phyloP scores from a whole-genome alignment of 2,797 vertebrate genomes.

The Rhynchonycteris naso region DNA sequence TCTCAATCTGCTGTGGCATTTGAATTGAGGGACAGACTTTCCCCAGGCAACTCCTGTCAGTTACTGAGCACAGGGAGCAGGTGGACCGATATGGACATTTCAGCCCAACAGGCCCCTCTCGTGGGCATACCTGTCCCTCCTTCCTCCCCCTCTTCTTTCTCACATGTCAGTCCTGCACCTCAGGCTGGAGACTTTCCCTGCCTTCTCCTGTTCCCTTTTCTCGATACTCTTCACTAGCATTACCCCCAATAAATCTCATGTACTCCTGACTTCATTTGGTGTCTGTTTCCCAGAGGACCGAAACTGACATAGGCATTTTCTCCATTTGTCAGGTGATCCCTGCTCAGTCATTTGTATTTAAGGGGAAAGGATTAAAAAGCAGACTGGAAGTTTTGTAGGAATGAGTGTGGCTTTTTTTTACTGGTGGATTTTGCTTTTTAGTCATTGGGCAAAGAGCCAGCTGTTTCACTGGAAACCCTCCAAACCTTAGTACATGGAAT shows the following conservation, averaged over 20 bases:
- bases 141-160: background rate
- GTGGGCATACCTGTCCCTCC: background rate
- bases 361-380: background rate
- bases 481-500: background rate
- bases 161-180: background rate
- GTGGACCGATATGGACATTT: rapidly evolving
- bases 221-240: background rate
- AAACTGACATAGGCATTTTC: background rate
- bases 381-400: background rate
- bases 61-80: background rate
- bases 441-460: background rate
- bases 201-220: background rate
- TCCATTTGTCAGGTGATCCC: background rate
- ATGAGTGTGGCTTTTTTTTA: background rate
- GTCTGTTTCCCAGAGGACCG: background rate
- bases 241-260: background rate
- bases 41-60: background rate
- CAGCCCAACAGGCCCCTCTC: background rate
- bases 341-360: background rate
- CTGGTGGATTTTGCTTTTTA: background rate
- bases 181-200: background rate
- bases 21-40: background rate
- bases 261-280: background rate
- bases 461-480: background rate
- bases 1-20: background rate